Evolutionary conservation across 1,140 invertebrate genomes (phyloP), one percentile per base, ranked within the genome.

Genomic region (Dinothrombium tinctorium): DNA sequence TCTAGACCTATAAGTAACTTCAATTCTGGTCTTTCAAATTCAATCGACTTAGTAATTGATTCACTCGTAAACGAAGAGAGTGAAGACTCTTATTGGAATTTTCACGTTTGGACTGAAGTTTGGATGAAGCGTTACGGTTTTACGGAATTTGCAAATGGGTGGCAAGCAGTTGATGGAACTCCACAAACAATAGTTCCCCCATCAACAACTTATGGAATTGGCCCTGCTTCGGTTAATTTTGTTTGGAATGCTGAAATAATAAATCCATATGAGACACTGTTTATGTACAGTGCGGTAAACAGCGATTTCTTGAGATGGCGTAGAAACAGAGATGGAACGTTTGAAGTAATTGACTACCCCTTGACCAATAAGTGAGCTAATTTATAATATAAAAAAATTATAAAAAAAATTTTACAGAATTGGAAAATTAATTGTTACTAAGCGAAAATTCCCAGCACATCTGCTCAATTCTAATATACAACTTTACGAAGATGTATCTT

Each of bases 31-130:
- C 86, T 92, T 55, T 84, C 92, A 55, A 87, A 80, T 1, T 76
- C 90, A 52, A 71, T 69, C 41, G 82, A 74, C 47, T 59, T 90
- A n/a, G 89, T 82, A 0, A 73, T 90, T 6, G 84, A 92, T 52
- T 75, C 75, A 35, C 84, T 86, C 54, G 42, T 51, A 25, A 39
- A 26, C 29, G 49, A 46, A 33, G 49, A 44, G 6, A 47, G 42
- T 33, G 29, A 17, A 37, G 39, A 50, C 40, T 49, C 42, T 6
- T 51, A 48, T 29, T 49, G 48, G 77, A 90, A 90, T 55, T 92
- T 83, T 54, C 87, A 92, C 53, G 84, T 90, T 4, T 94, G 86
- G 87, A 83, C 84, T 57, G 87, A 92, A 44, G 74, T 77, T 0
- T 92, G 84, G 83, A 87, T 89, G 73, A 68, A 71, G 32, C 62